Base-by-base conservation (phyloP, 2,113 vertebrate species). In the Ploceus nigricollis region DNA sequence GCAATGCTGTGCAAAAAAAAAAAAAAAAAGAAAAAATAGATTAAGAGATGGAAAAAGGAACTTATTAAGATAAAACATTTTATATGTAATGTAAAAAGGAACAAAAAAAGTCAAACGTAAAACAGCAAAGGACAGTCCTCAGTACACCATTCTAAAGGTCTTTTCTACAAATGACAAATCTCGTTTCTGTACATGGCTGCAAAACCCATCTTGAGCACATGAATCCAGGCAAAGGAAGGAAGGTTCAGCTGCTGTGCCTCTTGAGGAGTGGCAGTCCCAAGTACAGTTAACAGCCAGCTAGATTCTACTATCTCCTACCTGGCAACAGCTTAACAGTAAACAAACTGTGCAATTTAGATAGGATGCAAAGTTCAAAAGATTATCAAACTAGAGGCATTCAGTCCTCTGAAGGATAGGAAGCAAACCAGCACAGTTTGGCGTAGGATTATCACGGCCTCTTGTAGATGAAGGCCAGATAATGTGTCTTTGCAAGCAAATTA, bases 191-290 rank as follows among this genome's bases (percentile, higher is more conserved):
- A 80, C 0, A 3, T 28, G 28, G 47, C 33, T 56, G 21, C 44
- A 94, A 85, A 90, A 60, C 12, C 10, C 14, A 47, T 13, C 40
- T 51, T 13, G 37, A 53, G 30, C 25, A 61, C 15, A 13, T 5
- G 8, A 61, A 82, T 40, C 20, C 31, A 56, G 53, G 37, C 28
- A 58, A 65, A 44, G 45, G 47, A 78, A 60, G n/a, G 28, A 66
- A 30, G 15, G 66, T 11, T 37, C 0, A 66, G 39, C 5, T 53
- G 35, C 76, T 0, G 0, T 30, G 22, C 13, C 28, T n/a, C 7
- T 40, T 72, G 27, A 56, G 40, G 47, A 91, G 56, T 22, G 10
- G 19, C 51, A 64, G 82, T 58, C 18, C 28, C 25, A 50, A 24
- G 20, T 60, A 23, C 9, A 28, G 28, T 57, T 35, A 79, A 69